Conservation (phyloP, 2,888 invertebrate species). For the Tenthredo livida region DNA sequence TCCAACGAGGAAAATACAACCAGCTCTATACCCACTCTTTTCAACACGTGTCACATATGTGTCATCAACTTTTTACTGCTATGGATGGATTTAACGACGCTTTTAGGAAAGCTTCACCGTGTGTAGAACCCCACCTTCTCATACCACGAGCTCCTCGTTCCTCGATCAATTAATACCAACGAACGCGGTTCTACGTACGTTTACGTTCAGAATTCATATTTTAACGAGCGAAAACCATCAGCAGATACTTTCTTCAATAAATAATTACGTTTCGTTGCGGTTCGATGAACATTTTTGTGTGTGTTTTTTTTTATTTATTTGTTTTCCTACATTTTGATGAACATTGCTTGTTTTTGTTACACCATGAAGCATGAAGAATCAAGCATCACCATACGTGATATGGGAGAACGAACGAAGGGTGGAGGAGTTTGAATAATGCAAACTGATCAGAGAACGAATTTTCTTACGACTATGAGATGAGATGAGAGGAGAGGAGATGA, state of each 20-base stretch:
- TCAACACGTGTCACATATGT: slow-evolving; percentile 35
- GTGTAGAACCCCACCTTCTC: background rate
- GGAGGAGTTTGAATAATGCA: slow-evolving; percentile 45
- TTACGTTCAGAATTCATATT: background rate
- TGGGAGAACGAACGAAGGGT: background rate
- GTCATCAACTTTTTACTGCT: slow-evolving; percentile 46
- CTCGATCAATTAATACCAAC: slow-evolving; percentile 46
- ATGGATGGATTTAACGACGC: slow-evolving; percentile 44
- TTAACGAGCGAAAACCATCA: background rate
- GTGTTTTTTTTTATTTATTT: too few relatives aligned
- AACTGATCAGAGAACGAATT: slow-evolving; percentile 43
- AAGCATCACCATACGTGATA: slow-evolving; percentile 7
- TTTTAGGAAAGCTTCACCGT: background rate
- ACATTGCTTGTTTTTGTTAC: background rate
- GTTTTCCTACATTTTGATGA: too few relatives aligned
- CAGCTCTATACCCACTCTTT: background rate
- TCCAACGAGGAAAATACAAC: background rate
- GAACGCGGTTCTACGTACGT: background rate
- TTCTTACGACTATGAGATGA: background rate
- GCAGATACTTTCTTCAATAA: background rate
- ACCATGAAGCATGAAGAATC: background rate
- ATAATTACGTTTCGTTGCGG: background rate
- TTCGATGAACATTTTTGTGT: too few relatives aligned
- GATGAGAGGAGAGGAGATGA: background rate
- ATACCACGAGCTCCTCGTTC: background rate